These are phyloP conservation scores for Heteromurus nitidus DNA, from an alignment of 2,888 invertebrate genomes.

Conservation along the genomic window DNA sequence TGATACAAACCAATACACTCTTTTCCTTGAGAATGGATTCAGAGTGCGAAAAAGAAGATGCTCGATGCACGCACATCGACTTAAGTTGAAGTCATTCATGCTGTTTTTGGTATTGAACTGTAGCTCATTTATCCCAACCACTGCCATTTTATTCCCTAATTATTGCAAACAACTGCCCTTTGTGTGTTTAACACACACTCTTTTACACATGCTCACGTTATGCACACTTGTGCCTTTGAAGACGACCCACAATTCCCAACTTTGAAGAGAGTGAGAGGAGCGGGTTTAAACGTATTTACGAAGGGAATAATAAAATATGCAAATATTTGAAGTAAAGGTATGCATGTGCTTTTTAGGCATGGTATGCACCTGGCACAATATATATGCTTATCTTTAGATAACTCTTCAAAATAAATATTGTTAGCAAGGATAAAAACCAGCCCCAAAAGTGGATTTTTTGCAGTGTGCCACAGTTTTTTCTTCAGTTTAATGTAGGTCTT, in stretches of 20 bases:
- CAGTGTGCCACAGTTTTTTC: slow-evolving; percentile 10
- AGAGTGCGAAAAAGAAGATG: too few species aligned
- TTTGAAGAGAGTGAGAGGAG: not conserved
- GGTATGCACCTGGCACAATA: too few species aligned
- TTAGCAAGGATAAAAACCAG: too few species aligned
- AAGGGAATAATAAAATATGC: slow-evolving; percentile 44
- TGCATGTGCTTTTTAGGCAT: too few species aligned
- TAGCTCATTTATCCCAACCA: not conserved
- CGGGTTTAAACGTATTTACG: not conserved
- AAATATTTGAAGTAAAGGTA: slow-evolving; percentile 35
- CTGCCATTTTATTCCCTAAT: slow-evolving; percentile 54
- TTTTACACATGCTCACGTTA: not conserved
- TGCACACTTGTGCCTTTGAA: not conserved
- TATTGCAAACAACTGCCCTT: slow-evolving; percentile 48
- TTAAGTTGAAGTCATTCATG: too few species aligned
- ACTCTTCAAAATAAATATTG: too few species aligned
- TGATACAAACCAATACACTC: too few species aligned
- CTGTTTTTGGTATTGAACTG: not conserved
- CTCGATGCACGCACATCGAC: too few species aligned
- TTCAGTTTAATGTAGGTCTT: slow-evolving; percentile 20
- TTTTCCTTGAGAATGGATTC: too few species aligned
- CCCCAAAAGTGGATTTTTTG: not conserved
- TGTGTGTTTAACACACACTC: too few species aligned
- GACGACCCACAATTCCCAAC: slow-evolving; percentile 19
- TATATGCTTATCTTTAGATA: slow-evolving; percentile 7